These are phyloP conservation scores for Epinephelus lanceolatus DNA, from an alignment of 2,113 vertebrate species.

Conservation along the genomic window DNA sequence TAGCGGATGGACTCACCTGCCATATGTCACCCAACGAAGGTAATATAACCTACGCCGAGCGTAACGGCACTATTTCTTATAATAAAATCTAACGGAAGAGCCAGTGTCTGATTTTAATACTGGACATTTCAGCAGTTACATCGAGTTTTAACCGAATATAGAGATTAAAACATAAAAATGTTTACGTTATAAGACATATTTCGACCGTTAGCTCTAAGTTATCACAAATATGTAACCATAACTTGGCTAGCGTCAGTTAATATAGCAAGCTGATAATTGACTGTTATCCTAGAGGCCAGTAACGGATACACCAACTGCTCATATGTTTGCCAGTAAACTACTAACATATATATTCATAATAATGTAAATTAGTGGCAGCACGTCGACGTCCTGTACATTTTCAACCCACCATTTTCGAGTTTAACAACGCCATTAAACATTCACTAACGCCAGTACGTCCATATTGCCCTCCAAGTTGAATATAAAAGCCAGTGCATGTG, in stretches of 20 bases:
- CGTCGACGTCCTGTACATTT: background rate
- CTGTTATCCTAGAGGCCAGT: background rate
- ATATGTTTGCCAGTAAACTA: background rate
- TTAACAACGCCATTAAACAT: conserved; percentile 35
- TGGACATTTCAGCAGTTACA: background rate
- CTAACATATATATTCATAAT: background rate
- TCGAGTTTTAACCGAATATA: background rate
- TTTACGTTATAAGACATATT: background rate
- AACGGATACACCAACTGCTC: background rate
- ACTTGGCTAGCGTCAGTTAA: background rate
- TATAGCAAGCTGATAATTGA: conserved; percentile 23
- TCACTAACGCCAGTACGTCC: background rate
- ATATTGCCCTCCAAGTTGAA: background rate
- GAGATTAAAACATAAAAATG: background rate
- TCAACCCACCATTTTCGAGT: conserved; percentile 11
- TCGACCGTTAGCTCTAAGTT: background rate
- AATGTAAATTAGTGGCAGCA: background rate
- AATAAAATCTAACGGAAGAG: background rate
- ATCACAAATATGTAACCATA: background rate
- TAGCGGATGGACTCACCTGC: conserved; percentile 50
- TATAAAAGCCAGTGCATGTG: conserved; percentile 19
- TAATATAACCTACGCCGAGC: background rate
- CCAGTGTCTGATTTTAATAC: background rate
- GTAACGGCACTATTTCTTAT: background rate
- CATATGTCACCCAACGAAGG: conserved; percentile 12